Conservation (phyloP, 2,888 invertebrate genomes). For the Cephus rjabovi region DNA sequence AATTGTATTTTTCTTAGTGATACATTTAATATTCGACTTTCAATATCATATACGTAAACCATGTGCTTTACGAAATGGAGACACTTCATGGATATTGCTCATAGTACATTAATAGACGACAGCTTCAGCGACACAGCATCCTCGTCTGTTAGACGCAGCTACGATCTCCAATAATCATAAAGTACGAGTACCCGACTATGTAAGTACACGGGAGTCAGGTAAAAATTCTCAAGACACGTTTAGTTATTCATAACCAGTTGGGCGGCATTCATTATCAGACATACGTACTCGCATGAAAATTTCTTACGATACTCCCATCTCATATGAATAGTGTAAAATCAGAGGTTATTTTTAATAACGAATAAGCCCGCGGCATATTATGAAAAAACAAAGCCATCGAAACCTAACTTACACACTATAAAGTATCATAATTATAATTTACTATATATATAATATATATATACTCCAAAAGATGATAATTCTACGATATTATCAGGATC, state of each 20-base stretch:
- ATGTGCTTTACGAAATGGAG: neutral
- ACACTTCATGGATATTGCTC: conserved; percentile 5
- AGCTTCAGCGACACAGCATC: conserved; percentile 30
- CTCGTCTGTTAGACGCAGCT: conserved; percentile 38
- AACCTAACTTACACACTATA: neutral
- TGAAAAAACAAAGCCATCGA: neutral
- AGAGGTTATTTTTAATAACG: neutral
- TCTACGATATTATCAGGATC: conserved; percentile 38
- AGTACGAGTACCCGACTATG: conserved; percentile 40
- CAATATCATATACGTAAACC: neutral
- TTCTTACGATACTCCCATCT: conserved; percentile 23
- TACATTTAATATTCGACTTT: no score
- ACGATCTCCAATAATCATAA: conserved; percentile 60
- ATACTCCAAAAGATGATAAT: conserved; percentile 33
- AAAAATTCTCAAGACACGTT: conserved; percentile 47
- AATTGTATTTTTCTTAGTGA: neutral
- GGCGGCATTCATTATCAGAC: conserved; percentile 56
- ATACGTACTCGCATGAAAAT: conserved; percentile 47
- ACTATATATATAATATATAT: neutral
- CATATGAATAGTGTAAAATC: neutral
- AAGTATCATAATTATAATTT: neutral
- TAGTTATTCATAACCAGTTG: conserved; percentile 58
- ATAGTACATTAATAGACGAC: conserved; percentile 14
- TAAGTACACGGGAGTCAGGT: conserved; percentile 41
- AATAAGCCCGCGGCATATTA: neutral